Evolutionary conservation across 2,113 vertebrate species (phyloP).

Genomic region (Miniopterus natalensis): DNA sequence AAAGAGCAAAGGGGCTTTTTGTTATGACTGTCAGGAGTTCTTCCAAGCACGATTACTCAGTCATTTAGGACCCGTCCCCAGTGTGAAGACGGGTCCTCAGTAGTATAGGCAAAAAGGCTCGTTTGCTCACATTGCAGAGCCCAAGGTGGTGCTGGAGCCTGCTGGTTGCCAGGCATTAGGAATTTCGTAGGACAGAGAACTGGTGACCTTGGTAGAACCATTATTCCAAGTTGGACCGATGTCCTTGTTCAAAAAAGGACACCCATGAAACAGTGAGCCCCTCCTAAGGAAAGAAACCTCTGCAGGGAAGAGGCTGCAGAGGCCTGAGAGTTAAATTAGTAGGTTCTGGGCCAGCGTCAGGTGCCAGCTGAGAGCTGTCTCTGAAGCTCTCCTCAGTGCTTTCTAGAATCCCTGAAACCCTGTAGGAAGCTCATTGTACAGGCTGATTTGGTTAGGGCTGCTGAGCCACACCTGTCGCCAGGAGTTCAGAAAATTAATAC

Average conservation of each 20-base stretch:
- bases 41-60: neutral
- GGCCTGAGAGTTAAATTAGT: neutral
- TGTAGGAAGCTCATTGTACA: neutral
- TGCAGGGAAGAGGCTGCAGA: neutral
- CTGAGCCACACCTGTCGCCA: neutral
- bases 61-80: neutral
- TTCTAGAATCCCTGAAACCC: neutral
- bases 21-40: neutral
- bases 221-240: neutral
- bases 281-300: neutral
- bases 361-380: neutral
- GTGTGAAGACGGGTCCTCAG: neutral
- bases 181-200: conserved; percentile 20
- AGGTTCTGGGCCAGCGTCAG: neutral
- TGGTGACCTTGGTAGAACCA: neutral
- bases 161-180: neutral
- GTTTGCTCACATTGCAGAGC: neutral
- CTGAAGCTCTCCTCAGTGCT: neutral
- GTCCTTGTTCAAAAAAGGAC: neutral
- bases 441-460: neutral
- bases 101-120: neutral
- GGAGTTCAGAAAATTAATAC: neutral
- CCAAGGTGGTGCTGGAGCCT: neutral
- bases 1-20: neutral
- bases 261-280: neutral